Conservation (phyloP, 2,113 vertebrate genomes). For the Marmota monax region DNA sequence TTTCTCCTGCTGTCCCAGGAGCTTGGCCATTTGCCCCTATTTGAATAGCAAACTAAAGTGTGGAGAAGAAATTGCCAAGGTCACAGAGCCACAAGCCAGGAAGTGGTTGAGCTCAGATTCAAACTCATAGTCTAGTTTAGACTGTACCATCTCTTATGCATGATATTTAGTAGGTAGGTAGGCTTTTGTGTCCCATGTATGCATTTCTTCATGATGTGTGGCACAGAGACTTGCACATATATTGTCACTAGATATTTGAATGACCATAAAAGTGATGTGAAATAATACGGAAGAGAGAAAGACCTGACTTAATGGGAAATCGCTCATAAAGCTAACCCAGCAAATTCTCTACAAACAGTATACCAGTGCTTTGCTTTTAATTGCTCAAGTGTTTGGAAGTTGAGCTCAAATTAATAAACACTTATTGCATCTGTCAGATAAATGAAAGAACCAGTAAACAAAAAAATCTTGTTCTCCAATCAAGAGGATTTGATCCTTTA, state of each 20-base stretch:
- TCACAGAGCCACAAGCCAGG: not conserved
- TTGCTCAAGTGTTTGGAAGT: not conserved
- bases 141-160: not conserved
- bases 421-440: not conserved
- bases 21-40: not conserved
- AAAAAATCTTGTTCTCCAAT: not conserved
- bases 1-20: not conserved
- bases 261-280: not conserved
- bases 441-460: slow-evolving; percentile 9
- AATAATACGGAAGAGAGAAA: not conserved
- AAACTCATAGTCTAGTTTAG: not conserved
- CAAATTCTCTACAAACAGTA: not conserved
- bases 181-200: not conserved
- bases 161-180: not conserved
- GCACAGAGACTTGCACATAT: not conserved
- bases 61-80: not conserved
- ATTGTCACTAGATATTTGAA: not conserved
- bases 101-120: not conserved
- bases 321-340: not conserved
- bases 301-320: not conserved
- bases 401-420: slow-evolving; percentile 40
- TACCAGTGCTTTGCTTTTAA: not conserved
- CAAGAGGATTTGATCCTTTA: not conserved
- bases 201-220: not conserved
- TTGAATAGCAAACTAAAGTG: not conserved